These are phyloP conservation scores for Catalaphyllia jardinei DNA, from an alignment of 64 coral and sea anemone genomes.

Conservation along the genomic window DNA sequence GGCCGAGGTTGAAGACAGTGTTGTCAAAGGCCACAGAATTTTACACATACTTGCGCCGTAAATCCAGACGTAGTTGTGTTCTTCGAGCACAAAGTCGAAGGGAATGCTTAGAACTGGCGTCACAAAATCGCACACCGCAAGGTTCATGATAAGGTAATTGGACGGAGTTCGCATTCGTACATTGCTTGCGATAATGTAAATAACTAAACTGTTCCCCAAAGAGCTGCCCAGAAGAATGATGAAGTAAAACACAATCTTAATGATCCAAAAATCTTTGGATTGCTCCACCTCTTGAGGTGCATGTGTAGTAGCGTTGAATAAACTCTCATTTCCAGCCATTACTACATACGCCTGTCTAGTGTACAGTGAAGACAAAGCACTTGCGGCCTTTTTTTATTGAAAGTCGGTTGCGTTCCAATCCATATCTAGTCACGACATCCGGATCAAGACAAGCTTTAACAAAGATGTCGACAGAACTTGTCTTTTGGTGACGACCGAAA, in stretches of 20 bases:
- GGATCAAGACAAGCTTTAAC: neutral
- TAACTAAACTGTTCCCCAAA: conserved; percentile 46
- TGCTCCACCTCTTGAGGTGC: neutral
- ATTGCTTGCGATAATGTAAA: conserved; percentile 36
- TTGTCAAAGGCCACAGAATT: conserved; percentile 42
- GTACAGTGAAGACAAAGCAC: neutral
- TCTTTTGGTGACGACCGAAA: neutral
- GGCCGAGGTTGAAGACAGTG: conserved; percentile 44
- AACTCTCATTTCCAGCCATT: neutral
- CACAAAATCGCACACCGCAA: conserved; percentile 59
- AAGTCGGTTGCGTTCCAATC: neutral
- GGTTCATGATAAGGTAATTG: conserved; percentile 47
- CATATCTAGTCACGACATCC: neutral
- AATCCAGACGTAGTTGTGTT: conserved; percentile 15
- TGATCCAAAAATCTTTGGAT: neutral
- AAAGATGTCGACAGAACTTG: neutral
- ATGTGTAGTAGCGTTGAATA: neutral
- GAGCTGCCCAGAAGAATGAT: conserved; percentile 49
- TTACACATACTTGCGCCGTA: conserved; percentile 42
- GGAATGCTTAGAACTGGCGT: conserved; percentile 61
- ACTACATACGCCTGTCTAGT: neutral
- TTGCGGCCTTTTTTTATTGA: neutral
- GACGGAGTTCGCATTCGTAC: conserved; percentile 38
- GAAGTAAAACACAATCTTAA: conserved; percentile 27
- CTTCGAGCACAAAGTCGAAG: conserved; percentile 38